Evolutionary conservation across 2,888 invertebrate genomes (phyloP), one percentile per base, ranked within the genome.

Genomic region (Tiliacea aurago): DNA sequence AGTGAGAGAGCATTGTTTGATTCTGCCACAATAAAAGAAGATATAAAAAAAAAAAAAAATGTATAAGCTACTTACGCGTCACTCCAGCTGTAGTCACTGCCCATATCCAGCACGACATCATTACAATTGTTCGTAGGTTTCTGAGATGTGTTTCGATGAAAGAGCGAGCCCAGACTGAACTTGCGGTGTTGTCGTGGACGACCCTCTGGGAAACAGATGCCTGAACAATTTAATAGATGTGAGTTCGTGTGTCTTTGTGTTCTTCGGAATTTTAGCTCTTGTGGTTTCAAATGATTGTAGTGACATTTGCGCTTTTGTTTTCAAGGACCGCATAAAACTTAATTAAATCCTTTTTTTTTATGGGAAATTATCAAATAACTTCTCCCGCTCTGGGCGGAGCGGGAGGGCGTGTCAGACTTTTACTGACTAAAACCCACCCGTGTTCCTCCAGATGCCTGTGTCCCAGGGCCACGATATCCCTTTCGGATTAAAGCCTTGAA

Each of bases 131-230:
- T 89, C 0, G 94, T 80, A 0, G 92, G 88, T 56, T 94, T 95
- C 49, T 92, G 90, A 0, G 89, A 78, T 4, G 89, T n/a, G 53
- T 89, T 80, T 68, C 91, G 82, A 76, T 93, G 92, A 86, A 96
- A 96, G 81, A 96, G 93, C 0, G 96, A 96, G 0, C 96, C 96
- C 64, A 96, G 86, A 72, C 96, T 96, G 85, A 96, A 96, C 78
- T 96, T 96, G 69, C 96, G 95, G 51, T 95, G 95, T 55, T 96
- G 95, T 1, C 94, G 91, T 51, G 90, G 90, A 7, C 91, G 88
- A 18, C 76, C 76, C 78, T 91, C 92, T 90, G 85, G 41, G 59
- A 83, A 82, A 69, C 59, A 70, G 56, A 74, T 70, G 53, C 69
- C 80, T 78, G 23, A 58, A n/a, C 23, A 68, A 47, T 66, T 71